Evolutionary conservation across 2,888 invertebrate genomes (phyloP).

Genomic region (Drosophila affinis): DNA sequence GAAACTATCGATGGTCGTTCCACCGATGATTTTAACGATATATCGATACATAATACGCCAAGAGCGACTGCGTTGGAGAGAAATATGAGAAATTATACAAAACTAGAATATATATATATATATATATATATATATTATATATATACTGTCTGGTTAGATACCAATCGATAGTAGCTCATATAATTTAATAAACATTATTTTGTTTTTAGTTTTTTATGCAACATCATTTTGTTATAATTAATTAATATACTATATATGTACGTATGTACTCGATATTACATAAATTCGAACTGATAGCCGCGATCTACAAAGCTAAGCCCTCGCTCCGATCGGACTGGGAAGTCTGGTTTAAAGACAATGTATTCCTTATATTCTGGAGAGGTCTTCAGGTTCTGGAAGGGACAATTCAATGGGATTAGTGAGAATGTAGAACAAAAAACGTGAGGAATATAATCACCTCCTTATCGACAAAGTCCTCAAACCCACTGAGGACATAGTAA

Average conservation of each 20-base stretch:
- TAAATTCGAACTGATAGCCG: conserved; percentile 79
- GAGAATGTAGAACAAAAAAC: background rate
- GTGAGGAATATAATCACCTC: conserved; percentile 33
- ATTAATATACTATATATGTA: conserved; percentile 9
- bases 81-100: background rate
- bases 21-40: background rate
- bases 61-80: conserved; percentile 2
- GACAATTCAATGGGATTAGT: conserved; percentile 35
- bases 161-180: background rate
- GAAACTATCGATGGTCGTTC: background rate
- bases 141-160: background rate
- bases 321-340: conserved; percentile 73
- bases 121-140: too few species aligned
- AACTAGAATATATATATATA: too few species aligned
- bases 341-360: conserved; percentile 64
- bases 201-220: conserved; percentile 12
- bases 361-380: conserved; percentile 62
- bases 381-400: conserved; percentile 61
- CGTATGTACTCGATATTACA: conserved; percentile 38
- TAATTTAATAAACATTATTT: background rate
- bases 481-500: conserved; percentile 71
- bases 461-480: conserved; percentile 71
- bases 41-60: background rate
- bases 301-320: conserved; percentile 79
- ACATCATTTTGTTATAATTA: conserved; percentile 38